These are phyloP conservation scores for Sigmodon hispidus DNA, from an alignment of 2,113 vertebrate species.

Conservation along the genomic window DNA sequence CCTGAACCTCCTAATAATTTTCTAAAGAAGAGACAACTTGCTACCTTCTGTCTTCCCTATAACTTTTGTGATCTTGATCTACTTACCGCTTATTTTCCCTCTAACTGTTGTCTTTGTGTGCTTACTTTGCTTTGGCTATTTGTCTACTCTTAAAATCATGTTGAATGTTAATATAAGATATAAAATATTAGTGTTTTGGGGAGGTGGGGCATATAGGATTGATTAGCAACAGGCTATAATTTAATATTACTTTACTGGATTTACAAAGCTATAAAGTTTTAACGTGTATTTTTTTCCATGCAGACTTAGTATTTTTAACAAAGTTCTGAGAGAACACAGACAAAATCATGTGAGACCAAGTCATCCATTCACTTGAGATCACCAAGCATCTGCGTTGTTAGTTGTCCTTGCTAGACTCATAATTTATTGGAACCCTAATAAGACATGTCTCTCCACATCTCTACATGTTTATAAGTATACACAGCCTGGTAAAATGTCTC, in stretches of 20 bases:
- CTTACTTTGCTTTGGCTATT: background rate
- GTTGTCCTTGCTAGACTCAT: background rate
- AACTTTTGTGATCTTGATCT: background rate
- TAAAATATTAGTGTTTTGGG: too few relatives aligned
- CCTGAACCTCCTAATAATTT: background rate
- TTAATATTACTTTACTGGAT: background rate
- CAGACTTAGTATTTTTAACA: background rate
- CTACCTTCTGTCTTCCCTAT: background rate
- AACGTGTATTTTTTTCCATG: background rate
- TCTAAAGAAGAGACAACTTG: background rate
- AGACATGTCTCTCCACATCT: background rate
- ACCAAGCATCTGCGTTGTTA: background rate
- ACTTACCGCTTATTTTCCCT: background rate
- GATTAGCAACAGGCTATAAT: background rate
- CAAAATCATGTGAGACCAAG: background rate
- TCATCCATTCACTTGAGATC: background rate
- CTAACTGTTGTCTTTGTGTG: background rate
- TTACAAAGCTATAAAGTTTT: background rate
- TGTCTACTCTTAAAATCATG: background rate
- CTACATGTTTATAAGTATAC: background rate
- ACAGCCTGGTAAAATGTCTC: background rate
- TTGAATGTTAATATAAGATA: background rate
- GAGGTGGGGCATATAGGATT: too few relatives aligned
- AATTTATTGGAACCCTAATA: background rate
- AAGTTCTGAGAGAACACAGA: background rate